phyloP scores from a whole-genome alignment of 1,140 invertebrate genomes.

The Cryptotermes secundus region DNA sequence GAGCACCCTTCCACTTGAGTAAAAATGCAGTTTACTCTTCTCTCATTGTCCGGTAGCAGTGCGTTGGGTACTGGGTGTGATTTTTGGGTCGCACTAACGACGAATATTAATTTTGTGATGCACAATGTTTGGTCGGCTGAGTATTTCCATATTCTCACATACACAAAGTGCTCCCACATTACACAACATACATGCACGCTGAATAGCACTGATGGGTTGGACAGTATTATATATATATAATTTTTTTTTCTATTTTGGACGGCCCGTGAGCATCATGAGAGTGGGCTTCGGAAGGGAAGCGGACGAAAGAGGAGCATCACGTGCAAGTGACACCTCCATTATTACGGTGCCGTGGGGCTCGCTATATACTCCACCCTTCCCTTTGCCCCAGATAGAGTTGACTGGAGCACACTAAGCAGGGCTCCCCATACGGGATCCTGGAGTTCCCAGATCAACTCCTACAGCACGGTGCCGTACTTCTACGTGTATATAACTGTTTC shows the following conservation, averaged over 20 bases:
- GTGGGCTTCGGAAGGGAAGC: background rate
- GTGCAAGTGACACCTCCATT: slow-evolving; percentile 18
- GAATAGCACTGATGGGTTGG: background rate
- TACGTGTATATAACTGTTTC: background rate
- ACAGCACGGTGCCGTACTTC: background rate
- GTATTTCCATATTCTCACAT: background rate
- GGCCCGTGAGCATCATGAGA: background rate
- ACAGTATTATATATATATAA: background rate
- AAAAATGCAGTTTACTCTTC: background rate
- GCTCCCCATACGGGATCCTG: background rate
- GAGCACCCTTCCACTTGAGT: background rate
- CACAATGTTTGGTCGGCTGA: background rate
- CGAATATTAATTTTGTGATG: background rate
- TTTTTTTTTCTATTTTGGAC: background rate
- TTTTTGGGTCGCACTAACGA: background rate
- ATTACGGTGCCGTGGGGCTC: background rate
- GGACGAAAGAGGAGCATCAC: background rate
- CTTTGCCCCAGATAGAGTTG: background rate
- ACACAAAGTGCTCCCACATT: background rate
- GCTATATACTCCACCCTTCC: background rate
- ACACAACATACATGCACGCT: background rate
- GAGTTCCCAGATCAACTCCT: background rate
- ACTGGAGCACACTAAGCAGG: background rate
- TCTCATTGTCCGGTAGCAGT: background rate
- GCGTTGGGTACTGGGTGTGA: too few relatives aligned